A percentile compares a stretch with the other conserved stretches of the same genome.
Evolutionary conservation across 2,888 invertebrate genomes (phyloP).

Genomic region (Sarcophaga variegata): DNA sequence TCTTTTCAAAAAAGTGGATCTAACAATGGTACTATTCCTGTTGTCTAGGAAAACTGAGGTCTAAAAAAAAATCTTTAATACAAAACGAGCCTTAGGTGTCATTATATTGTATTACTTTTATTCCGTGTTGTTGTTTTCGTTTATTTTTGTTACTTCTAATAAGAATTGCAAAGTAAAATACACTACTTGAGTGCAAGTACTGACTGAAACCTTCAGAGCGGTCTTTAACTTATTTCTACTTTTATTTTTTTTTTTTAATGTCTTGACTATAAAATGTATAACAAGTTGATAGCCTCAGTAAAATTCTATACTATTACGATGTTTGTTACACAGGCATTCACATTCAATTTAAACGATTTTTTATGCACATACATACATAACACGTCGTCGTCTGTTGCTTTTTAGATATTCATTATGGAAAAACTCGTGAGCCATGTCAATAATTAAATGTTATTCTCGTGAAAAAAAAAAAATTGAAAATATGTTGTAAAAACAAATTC

Average conservation of each 20-base stretch:
- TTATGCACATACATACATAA: neutral
- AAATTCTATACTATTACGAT: constrained; percentile 13
- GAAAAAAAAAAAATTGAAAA: constrained; percentile 21
- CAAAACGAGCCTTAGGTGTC: neutral
- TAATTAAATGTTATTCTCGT: constrained; percentile 30
- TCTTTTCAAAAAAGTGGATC: too few relatives aligned
- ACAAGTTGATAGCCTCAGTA: constrained; percentile 53
- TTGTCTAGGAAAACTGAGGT: too few relatives aligned
- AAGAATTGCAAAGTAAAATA: constrained; percentile 32
- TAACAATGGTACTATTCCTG: too few relatives aligned
- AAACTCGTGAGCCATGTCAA: constrained; percentile 50
- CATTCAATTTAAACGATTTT: neutral
- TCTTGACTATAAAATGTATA: constrained; percentile 42
- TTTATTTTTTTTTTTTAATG: constrained; percentile 3
- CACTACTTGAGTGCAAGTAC: constrained; percentile 32
- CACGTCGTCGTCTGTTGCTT: neutral
- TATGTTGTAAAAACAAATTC: neutral
- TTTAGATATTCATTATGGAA: neutral
- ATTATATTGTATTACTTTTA: constrained; percentile 2
- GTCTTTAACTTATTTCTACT: constrained; percentile 59
- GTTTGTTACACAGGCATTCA: neutral
- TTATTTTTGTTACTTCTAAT: neutral
- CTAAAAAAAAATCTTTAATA: too few relatives aligned
- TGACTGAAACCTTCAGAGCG: constrained; percentile 58
- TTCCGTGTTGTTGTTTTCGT: neutral